Evolutionary conservation across 2,888 invertebrate genomes (phyloP), one percentile per base, ranked within the genome.

Genomic region (Rhabditoides inermis): DNA sequence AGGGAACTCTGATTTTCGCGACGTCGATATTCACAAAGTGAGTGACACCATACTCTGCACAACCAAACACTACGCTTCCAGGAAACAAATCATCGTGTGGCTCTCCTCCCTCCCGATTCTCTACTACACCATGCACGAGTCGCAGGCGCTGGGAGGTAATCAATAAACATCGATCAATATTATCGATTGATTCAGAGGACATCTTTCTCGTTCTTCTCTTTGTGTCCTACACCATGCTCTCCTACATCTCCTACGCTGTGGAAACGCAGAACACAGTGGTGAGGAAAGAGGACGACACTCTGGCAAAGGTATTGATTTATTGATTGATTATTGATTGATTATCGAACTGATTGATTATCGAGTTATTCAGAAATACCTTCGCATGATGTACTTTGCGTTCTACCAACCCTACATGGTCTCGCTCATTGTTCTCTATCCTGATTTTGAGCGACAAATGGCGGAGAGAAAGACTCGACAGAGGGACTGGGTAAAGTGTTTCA

Each of bases 351-450:
- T n/a, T n/a, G n/a, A n/a, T n/a, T n/a, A n/a, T n/a, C n/a, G n/a
- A n/a, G n/a, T n/a, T n/a, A n/a, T n/a, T n/a, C n/a, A n/a, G 36
- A 39, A 62, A 41, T 56, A 56, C 36, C 64, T 47, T 65, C 75
- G 69, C 41, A 77, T 78, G 70, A 53, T 79, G 36, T 70, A 69
- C 60, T 80, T 78, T 61, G 65, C 76, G 3, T 78, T 78, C 61
- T 80, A 80, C 58, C 71, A 72, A 32, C 79, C 80, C 7, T 75
- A 78, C 49, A 71, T 77, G 51, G 75, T 77, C 54, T 73, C 76
- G 20, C 73, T 79, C 41, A 79, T 80, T 42, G 69, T 79, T 27
- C 46, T 73, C 25, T 76, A 76, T 55, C 66, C 68, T 18, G 69
- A 71, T 45, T 76, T 76, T 45, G 72, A 72, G 28, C 42, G 56